These are phyloP conservation scores for Thripadectes ignobilis DNA, from an alignment of 2,797 vertebrate species.

Conservation along the genomic window DNA sequence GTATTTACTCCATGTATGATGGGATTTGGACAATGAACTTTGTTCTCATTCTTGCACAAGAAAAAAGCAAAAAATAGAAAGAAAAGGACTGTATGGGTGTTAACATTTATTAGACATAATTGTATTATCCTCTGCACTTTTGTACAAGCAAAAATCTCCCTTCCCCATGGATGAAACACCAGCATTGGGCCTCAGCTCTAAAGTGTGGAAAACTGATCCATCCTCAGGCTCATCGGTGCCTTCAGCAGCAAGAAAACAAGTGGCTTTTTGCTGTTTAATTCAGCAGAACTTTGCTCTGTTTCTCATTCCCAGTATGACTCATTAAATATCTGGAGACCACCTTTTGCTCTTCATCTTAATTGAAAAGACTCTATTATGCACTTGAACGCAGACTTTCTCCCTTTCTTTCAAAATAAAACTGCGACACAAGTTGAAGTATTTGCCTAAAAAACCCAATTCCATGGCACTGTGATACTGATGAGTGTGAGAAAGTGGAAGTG, in stretches of 20 bases:
- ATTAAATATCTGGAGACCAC: slow-evolving; percentile 32
- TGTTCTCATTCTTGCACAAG: not conserved
- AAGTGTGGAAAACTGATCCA: not conserved
- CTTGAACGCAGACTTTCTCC: not conserved
- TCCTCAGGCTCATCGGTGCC: not conserved
- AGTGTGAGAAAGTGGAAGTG: slow-evolving; percentile 12
- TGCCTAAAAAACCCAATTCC: not conserved
- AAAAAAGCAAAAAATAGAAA: not conserved
- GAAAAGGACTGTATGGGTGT: accelerated
- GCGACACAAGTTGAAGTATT: not conserved
- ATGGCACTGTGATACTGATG: not conserved
- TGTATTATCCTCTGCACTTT: not conserved
- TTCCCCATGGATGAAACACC: not conserved
- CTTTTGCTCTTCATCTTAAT: slow-evolving; percentile 18
- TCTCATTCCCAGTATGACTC: not conserved
- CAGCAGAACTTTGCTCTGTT: not conserved
- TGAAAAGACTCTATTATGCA: slow-evolving; percentile 1
- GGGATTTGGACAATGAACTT: not conserved
- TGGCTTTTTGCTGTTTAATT: not conserved
- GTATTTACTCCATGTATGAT: accelerated
- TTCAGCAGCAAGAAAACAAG: not conserved
- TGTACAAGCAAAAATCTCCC: not conserved
- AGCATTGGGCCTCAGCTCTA: not conserved
- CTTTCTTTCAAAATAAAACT: slow-evolving; percentile 1
- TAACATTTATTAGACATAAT: not conserved